A percentile compares a stretch with the other conserved stretches of the same genome.
Evolutionary conservation across 2,113 vertebrate genomes (phyloP).

Genomic region (Phoenicopterus ruber): DNA sequence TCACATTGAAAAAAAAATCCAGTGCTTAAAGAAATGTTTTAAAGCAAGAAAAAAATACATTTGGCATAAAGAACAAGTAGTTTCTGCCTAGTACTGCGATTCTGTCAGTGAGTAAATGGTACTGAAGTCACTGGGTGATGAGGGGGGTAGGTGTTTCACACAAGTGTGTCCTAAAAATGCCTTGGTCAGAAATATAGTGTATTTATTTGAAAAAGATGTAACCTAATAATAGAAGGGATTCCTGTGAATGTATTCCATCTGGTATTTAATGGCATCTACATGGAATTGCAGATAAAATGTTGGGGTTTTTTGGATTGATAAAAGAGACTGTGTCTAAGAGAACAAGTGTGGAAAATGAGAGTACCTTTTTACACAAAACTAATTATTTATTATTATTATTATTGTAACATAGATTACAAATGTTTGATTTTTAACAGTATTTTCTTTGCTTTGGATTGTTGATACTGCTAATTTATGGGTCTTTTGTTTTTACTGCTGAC

Average conservation of each 20-base stretch:
- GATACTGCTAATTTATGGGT: not conserved
- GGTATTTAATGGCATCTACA: not conserved
- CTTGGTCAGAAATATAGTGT: not conserved
- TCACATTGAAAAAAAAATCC: not conserved
- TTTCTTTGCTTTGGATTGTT: not conserved
- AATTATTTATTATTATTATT: not conserved
- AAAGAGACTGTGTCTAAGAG: not conserved
- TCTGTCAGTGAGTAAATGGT: not conserved
- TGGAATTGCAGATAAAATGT: not conserved
- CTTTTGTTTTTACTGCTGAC: not conserved
- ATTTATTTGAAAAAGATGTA: constrained; percentile 8
- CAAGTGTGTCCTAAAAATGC: not conserved
- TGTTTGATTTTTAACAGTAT: not conserved
- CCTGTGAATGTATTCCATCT: not conserved
- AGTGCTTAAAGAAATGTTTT: not conserved
- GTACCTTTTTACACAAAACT: not conserved
- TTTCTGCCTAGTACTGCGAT: not conserved
- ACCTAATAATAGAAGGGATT: not conserved
- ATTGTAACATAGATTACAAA: not conserved
- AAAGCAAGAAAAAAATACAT: not conserved
- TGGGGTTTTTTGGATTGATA: not conserved
- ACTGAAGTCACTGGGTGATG: not conserved
- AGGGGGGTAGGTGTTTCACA: not conserved
- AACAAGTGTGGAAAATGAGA: not conserved
- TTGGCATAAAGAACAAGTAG: not conserved